Base-by-base conservation (phyloP, 2,113 vertebrate genomes). In the Choloepus hoffmanni region DNA sequence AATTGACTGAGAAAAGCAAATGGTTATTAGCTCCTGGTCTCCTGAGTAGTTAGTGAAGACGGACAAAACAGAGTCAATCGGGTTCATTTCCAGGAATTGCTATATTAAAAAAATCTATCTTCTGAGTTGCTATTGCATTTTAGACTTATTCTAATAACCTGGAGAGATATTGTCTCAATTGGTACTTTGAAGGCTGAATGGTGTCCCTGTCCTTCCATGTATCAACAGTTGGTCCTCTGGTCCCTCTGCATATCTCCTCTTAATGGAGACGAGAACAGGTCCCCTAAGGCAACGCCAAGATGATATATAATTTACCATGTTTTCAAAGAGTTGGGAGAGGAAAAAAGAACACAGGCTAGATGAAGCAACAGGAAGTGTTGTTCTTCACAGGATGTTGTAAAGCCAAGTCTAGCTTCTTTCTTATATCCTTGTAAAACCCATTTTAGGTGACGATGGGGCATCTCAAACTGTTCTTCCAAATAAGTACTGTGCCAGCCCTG, bases 31-130 rank as follows among this genome's bases (percentile, higher is more conserved):
- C 40, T 40, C 53, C n/a, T 28, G 55, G 40, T 94, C 85, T 90
- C 82, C 19, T 21, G 60, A 90, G 58, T 50, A 19, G 45, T 78
- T 76, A 55, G 94, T 63, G 68, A 86, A 96, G 83, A 89, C 16
- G 67, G 58, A 45, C 67, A 85, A 77, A 90, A 78, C 0, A 87
- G 45, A 85, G n/a, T 62, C 30, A 79, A 63, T 3, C 40, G 43
- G 68, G 43, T 55, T 43, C 14, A 77, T 65, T 89, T 90, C 83
- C 83, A 97, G 82, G 48, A 96, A 93, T 58, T 28, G 48, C 60
- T 48, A 60, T 23, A 82, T 89, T 90, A 11, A 90, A 90, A 93
- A 93, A 87, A 93, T 62, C 53, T 62, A 26, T 90, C 74, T 65
- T 90, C 43, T 81, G 58, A 90, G 33, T 16, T 65, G 40, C 18